phyloP scores from a whole-genome alignment of 2,113 vertebrate species.

The Corapipo altera region DNA sequence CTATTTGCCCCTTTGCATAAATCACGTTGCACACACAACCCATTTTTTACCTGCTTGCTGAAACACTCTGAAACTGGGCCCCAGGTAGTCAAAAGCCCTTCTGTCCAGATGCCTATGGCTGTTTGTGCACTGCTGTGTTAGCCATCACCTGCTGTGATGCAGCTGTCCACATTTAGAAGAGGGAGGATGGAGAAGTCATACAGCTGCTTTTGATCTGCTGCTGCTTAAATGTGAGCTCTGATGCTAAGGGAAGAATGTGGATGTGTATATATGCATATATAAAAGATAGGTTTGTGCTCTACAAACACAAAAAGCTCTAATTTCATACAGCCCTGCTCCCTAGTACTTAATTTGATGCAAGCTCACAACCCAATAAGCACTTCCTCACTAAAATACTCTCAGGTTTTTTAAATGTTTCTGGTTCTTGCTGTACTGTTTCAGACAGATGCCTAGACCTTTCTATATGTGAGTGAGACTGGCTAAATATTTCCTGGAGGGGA shows the following conservation, averaged over 20 bases:
- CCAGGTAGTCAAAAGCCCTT: background rate
- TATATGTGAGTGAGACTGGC: background rate
- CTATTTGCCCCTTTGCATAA: background rate
- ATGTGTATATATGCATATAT: background rate
- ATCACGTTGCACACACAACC: background rate
- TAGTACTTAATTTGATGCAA: background rate
- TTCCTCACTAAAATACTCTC: background rate
- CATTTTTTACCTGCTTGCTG: background rate
- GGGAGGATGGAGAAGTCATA: background rate
- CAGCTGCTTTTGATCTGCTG: background rate
- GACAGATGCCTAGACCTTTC: background rate
- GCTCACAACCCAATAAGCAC: background rate
- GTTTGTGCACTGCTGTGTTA: background rate
- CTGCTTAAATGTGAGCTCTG: background rate
- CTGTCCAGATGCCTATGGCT: accelerated
- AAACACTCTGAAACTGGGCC: background rate
- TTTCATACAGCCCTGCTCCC: background rate
- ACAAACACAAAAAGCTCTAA: background rate
- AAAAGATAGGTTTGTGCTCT: background rate
- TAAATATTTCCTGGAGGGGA: background rate
- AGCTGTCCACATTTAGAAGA: background rate
- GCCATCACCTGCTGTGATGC: background rate
- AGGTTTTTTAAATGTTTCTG: background rate
- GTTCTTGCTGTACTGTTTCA: background rate
- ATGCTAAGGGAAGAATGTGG: background rate